These are phyloP conservation scores for Albula glossodonta DNA, from an alignment of 2,113 vertebrate species.

Conservation along the genomic window DNA sequence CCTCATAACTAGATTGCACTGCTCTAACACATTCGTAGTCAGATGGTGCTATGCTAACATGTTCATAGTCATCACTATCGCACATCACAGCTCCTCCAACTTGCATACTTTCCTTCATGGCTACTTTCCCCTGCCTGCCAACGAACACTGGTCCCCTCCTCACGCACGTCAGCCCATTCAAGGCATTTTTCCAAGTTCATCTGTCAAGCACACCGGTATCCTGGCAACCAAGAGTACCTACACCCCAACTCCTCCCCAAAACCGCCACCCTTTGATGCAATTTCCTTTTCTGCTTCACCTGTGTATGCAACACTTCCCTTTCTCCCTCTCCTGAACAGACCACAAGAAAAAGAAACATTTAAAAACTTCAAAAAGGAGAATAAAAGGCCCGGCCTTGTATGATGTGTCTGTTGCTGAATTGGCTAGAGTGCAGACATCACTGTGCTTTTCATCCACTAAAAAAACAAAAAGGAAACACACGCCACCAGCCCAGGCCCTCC, in stretches of 20 bases:
- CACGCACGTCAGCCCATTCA: no score
- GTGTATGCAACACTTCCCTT: not conserved
- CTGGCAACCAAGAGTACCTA: not conserved
- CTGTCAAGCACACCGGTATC: constrained; percentile 10
- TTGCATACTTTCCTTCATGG: no score
- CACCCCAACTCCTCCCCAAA: constrained; percentile 10
- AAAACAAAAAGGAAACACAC: not conserved
- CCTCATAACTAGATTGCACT: no score
- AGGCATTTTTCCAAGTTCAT: no score
- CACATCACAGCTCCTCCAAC: no score
- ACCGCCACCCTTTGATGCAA: not conserved
- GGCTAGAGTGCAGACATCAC: constrained; percentile 37
- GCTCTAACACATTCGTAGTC: no score
- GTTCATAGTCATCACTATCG: no score
- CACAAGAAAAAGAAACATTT: constrained; percentile 27
- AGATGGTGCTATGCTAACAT: no score
- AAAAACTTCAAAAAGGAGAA: not conserved
- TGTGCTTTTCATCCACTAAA: constrained; percentile 17
- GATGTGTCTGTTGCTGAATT: constrained; percentile 41
- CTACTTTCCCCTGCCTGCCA: no score
- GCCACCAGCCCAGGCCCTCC: not conserved
- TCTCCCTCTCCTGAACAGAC: not conserved
- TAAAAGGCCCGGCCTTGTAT: constrained; percentile 66
- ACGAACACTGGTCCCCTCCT: no score
- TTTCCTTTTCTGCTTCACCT: constrained; percentile 18